A percentile compares a stretch with the other conserved stretches of the same genome.
Conservation (phyloP, 2,888 invertebrate genomes). For the Busseola fusca region DNA sequence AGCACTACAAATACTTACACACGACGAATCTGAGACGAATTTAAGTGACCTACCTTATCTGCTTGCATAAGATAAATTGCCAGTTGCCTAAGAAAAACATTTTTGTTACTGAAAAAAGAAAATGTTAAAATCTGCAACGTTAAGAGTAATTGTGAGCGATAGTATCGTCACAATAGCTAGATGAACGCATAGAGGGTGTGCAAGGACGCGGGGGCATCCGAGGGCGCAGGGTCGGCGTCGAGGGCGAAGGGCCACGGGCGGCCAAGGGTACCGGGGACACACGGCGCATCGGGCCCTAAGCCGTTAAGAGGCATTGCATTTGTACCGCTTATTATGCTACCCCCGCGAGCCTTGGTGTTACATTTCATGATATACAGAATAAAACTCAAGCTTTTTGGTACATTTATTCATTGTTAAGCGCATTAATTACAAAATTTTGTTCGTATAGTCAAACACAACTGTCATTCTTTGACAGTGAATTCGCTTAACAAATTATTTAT, state of each 20-base stretch:
- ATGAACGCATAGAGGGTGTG: constrained; percentile 74
- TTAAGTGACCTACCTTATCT: constrained; percentile 10
- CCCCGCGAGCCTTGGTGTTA: constrained; percentile 47
- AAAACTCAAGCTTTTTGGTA: constrained; percentile 23
- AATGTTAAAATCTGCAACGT: constrained; percentile 64
- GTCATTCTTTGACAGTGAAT: background rate
- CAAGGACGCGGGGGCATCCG: constrained; percentile 78
- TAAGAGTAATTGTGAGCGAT: constrained; percentile 67
- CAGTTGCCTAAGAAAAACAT: constrained; percentile 28
- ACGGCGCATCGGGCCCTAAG: constrained; percentile 69
- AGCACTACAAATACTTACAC: background rate
- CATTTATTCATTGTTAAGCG: background rate
- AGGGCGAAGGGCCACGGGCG: constrained; percentile 75
- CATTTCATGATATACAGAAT: constrained; percentile 33
- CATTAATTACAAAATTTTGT: background rate
- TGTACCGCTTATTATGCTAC: constrained; percentile 66
- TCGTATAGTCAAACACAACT: background rate
- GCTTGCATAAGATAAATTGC: constrained; percentile 32
- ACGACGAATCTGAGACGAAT: constrained; percentile 4
- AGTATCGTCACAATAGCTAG: constrained; percentile 64
- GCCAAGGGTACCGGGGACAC: constrained; percentile 80
- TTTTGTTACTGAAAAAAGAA: constrained; percentile 52
- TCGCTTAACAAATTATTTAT: background rate
- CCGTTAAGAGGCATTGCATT: constrained; percentile 68
- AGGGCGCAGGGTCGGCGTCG: constrained; percentile 75